A percentile compares a stretch with the other conserved stretches of the same genome.
These are phyloP conservation scores for Sebastes matsubarae DNA, from an alignment of 2,797 vertebrate genomes.

Conservation along the genomic window DNA sequence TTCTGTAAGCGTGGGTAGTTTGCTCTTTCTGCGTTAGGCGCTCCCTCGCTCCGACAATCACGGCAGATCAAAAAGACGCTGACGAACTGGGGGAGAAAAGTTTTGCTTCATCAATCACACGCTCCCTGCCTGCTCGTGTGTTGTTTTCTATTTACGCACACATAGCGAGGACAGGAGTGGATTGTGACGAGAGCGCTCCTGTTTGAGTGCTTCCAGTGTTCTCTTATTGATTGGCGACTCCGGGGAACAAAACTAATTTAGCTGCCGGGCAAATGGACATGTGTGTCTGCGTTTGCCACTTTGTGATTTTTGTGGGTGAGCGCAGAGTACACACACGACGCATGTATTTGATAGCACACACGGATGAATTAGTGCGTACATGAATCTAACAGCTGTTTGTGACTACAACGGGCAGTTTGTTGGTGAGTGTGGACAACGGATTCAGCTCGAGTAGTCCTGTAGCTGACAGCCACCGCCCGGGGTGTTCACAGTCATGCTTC, in stretches of 20 bases:
- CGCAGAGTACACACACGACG: background rate
- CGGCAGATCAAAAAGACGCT: constrained; percentile 66
- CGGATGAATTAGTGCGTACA: background rate
- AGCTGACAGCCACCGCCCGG: constrained; percentile 28
- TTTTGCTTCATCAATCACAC: constrained; percentile 68
- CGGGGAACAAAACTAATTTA: constrained; percentile 62
- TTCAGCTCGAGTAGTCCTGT: constrained; percentile 15
- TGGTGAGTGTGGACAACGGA: constrained; percentile 24
- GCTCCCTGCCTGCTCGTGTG: constrained; percentile 22
- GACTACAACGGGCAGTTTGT: constrained; percentile 21
- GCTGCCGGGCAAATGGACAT: constrained; percentile 21
- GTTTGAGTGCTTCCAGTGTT: constrained; percentile 49
- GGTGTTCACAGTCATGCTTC: constrained; percentile 24
- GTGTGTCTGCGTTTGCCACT: constrained; percentile 6
- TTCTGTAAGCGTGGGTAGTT: constrained; percentile 53
- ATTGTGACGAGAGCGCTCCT: constrained; percentile 34
- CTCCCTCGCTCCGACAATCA: constrained; percentile 50
- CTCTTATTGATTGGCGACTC: constrained; percentile 65
- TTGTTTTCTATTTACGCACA: constrained; percentile 55
- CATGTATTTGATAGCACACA: background rate
- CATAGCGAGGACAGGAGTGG: constrained; percentile 27
- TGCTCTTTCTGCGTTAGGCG: constrained; percentile 43
- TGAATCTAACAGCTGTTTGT: constrained; percentile 35
- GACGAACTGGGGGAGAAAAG: constrained; percentile 54
- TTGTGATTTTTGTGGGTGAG: background rate